Evolutionary conservation across 2,113 vertebrate genomes (phyloP).

Genomic region (Cavia aperea): DNA sequence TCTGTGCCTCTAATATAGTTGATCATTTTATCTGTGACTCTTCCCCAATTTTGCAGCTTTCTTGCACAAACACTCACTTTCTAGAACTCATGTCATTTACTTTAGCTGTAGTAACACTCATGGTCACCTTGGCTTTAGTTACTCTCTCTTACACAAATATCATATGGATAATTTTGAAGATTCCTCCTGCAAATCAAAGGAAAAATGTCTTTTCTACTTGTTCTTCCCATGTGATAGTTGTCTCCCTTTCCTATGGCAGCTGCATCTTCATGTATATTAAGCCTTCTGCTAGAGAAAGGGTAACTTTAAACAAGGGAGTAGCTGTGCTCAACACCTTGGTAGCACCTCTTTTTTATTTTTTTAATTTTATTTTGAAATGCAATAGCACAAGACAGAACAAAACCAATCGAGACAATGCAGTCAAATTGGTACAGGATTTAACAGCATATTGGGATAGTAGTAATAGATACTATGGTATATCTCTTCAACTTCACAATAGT

Average conservation of each 20-base stretch:
- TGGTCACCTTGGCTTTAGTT: slow-evolving; percentile 57
- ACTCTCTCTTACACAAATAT: slow-evolving; percentile 63
- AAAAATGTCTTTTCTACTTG: slow-evolving; percentile 68
- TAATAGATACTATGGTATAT: too few relatives aligned
- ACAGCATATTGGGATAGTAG: too few relatives aligned
- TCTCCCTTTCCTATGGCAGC: slow-evolving; percentile 66
- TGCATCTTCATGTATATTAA: slow-evolving; percentile 75
- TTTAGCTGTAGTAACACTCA: slow-evolving; percentile 59
- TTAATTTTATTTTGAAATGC: too few relatives aligned
- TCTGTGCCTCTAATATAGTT: slow-evolving; percentile 62
- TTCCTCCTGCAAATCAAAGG: slow-evolving; percentile 51
- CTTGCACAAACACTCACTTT: slow-evolving; percentile 55
- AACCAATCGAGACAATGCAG: too few relatives aligned
- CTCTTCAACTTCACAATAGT: too few relatives aligned
- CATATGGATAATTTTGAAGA: slow-evolving; percentile 55
- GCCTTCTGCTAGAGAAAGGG: slow-evolving; percentile 58
- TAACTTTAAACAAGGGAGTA: slow-evolving; percentile 66
- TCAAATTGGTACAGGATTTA: too few relatives aligned
- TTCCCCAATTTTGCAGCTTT: slow-evolving; percentile 64
- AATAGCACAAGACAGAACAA: too few relatives aligned
- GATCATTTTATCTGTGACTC: slow-evolving; percentile 69
- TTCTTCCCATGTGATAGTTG: slow-evolving; percentile 64
- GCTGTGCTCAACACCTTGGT: slow-evolving; percentile 68
- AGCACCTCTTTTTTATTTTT: slow-evolving; percentile 43
- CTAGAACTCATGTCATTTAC: slow-evolving; percentile 57